phyloP scores from a whole-genome alignment of 2,888 invertebrate species.

The Agapetus fuscipes region DNA sequence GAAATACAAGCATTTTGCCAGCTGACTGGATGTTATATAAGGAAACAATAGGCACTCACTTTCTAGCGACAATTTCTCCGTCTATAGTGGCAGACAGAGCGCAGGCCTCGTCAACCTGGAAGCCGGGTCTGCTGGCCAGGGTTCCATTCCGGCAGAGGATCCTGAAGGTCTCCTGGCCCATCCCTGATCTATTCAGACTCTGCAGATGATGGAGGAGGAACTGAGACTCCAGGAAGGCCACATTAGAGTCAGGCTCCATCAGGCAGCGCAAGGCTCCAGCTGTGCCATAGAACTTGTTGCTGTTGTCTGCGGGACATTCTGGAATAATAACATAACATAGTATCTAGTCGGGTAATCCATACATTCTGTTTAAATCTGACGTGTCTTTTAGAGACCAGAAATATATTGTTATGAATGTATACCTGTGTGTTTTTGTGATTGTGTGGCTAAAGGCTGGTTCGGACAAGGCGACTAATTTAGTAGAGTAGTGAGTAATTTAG shows the following conservation, averaged over 20 bases:
- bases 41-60: conserved; percentile 25
- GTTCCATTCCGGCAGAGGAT: conserved; percentile 53
- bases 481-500: no score
- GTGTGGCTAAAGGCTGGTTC: no score
- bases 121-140: conserved; percentile 38
- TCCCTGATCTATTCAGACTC: conserved; percentile 25
- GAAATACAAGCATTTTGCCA: no score
- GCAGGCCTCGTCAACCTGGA: conserved; percentile 43
- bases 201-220: conserved; percentile 29
- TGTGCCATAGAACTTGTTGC: conserved; percentile 49
- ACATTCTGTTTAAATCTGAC: no score
- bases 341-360: no score
- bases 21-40: background rate
- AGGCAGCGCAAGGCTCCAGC: conserved; percentile 52
- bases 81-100: conserved; percentile 49
- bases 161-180: conserved; percentile 32
- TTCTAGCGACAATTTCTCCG: conserved; percentile 48
- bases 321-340: no score
- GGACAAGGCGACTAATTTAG: no score
- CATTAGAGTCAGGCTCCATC: conserved; percentile 39
- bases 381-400: no score
- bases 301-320: conserved; percentile 43
- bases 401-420: no score
- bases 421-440: no score
- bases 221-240: conserved; percentile 49